Conservation (phyloP, 2,888 invertebrate genomes). For the Conchocele bisecta region DNA sequence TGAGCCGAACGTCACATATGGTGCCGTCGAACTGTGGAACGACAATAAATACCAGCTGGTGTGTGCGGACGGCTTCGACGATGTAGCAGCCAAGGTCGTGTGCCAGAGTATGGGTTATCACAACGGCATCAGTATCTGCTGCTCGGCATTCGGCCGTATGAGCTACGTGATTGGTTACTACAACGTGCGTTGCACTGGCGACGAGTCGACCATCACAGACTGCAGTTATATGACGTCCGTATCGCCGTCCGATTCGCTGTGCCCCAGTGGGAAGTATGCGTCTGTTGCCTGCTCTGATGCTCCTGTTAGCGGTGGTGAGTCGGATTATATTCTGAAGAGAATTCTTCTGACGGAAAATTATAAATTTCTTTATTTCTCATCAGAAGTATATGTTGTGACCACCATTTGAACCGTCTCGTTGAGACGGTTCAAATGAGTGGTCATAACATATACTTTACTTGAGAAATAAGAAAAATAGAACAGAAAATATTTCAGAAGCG, state of each 20-base stretch:
- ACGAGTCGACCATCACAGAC: constrained; percentile 59
- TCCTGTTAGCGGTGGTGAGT: constrained; percentile 65
- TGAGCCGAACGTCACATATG: constrained; percentile 65
- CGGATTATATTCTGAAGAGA: too few species aligned
- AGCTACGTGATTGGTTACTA: constrained; percentile 58
- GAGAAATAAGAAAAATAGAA: too few species aligned
- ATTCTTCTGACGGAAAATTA: too few species aligned
- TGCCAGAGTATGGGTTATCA: constrained; percentile 64
- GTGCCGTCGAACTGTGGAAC: constrained; percentile 67
- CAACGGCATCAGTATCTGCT: constrained; percentile 71
- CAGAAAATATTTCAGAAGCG: too few species aligned
- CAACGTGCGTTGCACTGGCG: constrained; percentile 63
- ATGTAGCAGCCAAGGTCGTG: constrained; percentile 66
- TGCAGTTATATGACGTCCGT: constrained; percentile 59
- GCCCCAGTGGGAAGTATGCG: constrained; percentile 68
- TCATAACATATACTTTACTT: too few species aligned
- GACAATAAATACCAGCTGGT: constrained; percentile 62
- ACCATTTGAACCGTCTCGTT: too few species aligned
- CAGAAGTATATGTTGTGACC: too few species aligned
- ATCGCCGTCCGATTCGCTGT: constrained; percentile 53
- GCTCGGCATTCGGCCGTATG: constrained; percentile 66
- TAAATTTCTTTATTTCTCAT: too few species aligned
- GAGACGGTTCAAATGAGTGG: too few species aligned
- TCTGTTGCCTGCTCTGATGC: constrained; percentile 70
- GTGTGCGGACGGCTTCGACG: constrained; percentile 70